Evolutionary conservation across 2,888 invertebrate species (phyloP).

Genomic region (Ypsolopha scabrella): DNA sequence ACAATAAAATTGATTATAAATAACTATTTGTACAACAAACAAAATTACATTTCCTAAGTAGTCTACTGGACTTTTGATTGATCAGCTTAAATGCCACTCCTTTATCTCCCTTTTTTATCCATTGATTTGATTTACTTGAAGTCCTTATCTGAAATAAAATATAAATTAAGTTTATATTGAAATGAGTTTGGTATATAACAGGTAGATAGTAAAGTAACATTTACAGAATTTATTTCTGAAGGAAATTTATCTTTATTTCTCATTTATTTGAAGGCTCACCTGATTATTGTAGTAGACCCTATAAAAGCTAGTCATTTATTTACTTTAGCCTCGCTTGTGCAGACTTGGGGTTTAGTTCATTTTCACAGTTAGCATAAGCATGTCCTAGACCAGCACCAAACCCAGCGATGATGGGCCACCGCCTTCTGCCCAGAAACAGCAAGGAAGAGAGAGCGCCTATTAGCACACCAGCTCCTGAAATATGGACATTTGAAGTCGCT

Average conservation of each 20-base stretch:
- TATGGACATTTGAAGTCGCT: conserved; percentile 8
- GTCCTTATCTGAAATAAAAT: conserved; percentile 44
- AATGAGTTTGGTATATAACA: not conserved
- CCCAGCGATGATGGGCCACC: conserved; percentile 91
- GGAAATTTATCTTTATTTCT: too few relatives aligned
- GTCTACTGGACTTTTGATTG: conserved; percentile 29
- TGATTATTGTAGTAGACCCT: conserved; percentile 28
- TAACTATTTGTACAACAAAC: conserved; percentile 50
- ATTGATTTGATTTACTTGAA: conserved; percentile 29
- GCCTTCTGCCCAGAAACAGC: conserved; percentile 83
- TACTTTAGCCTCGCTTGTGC: not conserved
- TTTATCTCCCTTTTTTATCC: conserved; percentile 20
- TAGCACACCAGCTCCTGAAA: conserved; percentile 83
- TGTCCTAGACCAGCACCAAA: conserved; percentile 92
- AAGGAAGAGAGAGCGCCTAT: conserved; percentile 86
- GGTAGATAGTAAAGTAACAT: too few relatives aligned
- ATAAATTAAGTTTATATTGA: not conserved
- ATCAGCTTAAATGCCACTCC: conserved; percentile 18
- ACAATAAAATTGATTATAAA: conserved; percentile 37
- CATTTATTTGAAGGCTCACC: conserved; percentile 24
- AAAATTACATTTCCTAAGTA: conserved; percentile 47
- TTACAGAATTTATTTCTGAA: too few relatives aligned
- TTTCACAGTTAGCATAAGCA: conserved; percentile 90
- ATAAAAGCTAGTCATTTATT: conserved; percentile 19
- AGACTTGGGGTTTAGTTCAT: conserved; percentile 41